Evolutionary conservation across 2,888 invertebrate species (phyloP).

Genomic region (Meghimatium bilineatum): DNA sequence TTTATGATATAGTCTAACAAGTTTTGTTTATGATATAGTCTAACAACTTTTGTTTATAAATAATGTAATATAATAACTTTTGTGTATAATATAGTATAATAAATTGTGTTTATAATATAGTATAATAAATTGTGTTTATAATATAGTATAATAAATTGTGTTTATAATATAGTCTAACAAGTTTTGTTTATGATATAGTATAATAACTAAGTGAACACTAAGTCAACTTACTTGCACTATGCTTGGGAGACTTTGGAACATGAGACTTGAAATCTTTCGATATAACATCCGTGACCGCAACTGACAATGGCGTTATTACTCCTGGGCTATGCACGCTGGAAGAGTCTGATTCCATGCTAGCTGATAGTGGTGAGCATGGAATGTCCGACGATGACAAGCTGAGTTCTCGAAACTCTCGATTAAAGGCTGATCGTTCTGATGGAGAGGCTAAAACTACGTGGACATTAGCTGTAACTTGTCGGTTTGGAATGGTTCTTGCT

Average conservation of each 20-base stretch:
- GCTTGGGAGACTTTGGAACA: neutral
- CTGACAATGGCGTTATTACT: neutral
- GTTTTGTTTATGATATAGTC: no score
- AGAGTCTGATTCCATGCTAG: neutral
- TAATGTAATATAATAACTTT: no score
- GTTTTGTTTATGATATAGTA: no score
- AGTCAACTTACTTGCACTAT: slow-evolving; percentile 23
- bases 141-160: no score
- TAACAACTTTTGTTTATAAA: no score
- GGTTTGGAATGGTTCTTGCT: neutral
- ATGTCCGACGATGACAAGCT: slow-evolving; percentile 3
- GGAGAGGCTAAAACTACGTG: neutral
- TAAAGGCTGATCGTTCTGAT: neutral
- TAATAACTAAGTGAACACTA: no score
- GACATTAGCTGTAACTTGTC: no score
- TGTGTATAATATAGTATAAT: no score
- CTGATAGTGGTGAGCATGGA: neutral
- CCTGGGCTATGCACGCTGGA: neutral
- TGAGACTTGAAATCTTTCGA: slow-evolving; percentile 5
- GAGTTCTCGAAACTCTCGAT: neutral
- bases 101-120: no score
- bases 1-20: no score
- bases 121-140: no score
- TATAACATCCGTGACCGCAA: neutral
- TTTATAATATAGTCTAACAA: no score